Percentiles rank a stretch among this genome's conserved stretches.
Conservation (phyloP, 2,888 invertebrate genomes). For the Amphiduros pacificus region DNA sequence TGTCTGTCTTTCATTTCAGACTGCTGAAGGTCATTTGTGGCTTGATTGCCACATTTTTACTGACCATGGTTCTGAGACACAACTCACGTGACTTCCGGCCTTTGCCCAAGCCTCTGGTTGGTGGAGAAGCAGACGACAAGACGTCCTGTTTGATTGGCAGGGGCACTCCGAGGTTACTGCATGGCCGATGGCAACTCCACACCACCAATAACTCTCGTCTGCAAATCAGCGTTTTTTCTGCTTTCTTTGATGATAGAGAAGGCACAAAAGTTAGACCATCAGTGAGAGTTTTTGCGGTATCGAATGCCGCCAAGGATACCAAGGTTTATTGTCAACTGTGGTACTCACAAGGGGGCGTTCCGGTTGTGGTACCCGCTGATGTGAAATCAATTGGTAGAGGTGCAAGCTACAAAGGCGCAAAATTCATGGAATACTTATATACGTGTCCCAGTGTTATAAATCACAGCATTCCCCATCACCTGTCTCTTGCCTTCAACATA, state of each 20-base stretch:
- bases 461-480: neutral
- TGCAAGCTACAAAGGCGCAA: neutral
- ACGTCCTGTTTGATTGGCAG: neutral
- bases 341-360: neutral
- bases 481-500: neutral
- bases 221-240: neutral
- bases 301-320: neutral
- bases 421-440: constrained; percentile 6
- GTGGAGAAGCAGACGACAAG: neutral
- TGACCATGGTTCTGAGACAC: neutral
- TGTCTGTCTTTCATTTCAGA: neutral
- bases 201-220: neutral
- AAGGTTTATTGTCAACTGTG: constrained; percentile 7
- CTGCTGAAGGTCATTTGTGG: neutral
- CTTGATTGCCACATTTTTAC: neutral
- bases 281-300: neutral
- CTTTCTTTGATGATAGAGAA: neutral
- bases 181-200: neutral
- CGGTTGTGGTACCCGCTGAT: neutral
- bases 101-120: too few relatives aligned
- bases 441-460: neutral
- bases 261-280: neutral
- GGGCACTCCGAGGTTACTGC: neutral
- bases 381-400: neutral
- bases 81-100: neutral